Base-by-base conservation (phyloP, 2,113 vertebrate species). In the Sylvia atricapilla region DNA sequence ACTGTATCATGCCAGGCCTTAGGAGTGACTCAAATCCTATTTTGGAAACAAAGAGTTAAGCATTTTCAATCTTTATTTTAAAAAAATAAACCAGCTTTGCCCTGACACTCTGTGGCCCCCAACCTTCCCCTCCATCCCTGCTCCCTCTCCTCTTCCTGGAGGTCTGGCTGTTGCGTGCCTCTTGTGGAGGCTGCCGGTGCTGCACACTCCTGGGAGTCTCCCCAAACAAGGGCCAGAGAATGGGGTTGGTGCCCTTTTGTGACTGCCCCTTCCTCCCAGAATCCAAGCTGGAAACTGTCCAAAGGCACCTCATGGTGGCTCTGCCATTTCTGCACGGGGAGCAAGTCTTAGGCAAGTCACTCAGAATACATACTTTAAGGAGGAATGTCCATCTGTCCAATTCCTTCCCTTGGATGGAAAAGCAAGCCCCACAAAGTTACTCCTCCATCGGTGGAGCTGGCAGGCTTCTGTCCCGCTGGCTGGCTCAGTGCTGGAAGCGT, bases 401-500 rank as follows among this genome's bases (percentile, higher is more conserved):
- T 63, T 76, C 67, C 39, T 80, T 94, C 60, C 17, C 41, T 67
- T 47, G 53, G 88, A 64, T 68, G 76, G 84, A 90, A 84, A 88
- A 93, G 43, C 3, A 11, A 95, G 70, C 86, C 56, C 76, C 79
- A 43, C 0, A 0, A 39, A 78, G 55, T 59, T 55, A 76, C 62
- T 84, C 59, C 84, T 89, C 41, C 33, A 7, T 79, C 18, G 7
- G 76, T 66, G 53, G 84, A 91, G 82, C 91, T 33, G 9, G 46
- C 49, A 86, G 83, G 84, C 82, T 69, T 91, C 60, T 10, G 2
- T 81, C 68, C 68, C 4, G 9, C 55, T 18, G 20, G 50, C 63
- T 60, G 46, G 93, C 95, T 99, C 98, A 99, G 98, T 98, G 99
- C 95, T 99, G 98, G 98, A 98, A 99, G 97, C 99, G 98, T 55